Evolutionary conservation across 2,113 vertebrate species (phyloP), one percentile per base, ranked within the genome.

Genomic region (Ptilonorhynchus violaceus): DNA sequence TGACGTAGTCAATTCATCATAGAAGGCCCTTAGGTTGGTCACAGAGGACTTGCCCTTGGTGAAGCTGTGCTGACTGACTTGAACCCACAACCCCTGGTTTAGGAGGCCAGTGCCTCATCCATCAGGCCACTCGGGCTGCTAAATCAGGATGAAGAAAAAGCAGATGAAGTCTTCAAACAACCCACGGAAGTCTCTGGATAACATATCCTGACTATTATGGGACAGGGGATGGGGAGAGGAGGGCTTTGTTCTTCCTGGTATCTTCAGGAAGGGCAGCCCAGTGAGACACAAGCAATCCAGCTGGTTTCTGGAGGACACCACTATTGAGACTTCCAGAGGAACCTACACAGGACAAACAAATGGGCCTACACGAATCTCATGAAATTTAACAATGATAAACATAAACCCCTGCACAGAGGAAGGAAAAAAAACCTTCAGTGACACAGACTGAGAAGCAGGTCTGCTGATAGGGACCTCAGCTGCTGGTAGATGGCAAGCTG

Each of bases 71-170:
- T 68, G 25, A 59, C 35, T 44, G 53, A 35, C 37, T 60, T 1
- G 84, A 98, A 98, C 97, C 97, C 96, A 97, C 97, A 98, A 98
- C 97, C 97, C 96, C 97, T 97, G 95, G 94, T 96, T 98, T 97
- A 98, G 97, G 97, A 98, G 97, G 96, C 96, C 95, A 97, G 87
- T 98, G 92, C 92, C 93, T 97, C 97, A 97, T 95, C 95, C 97
- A 88, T 96, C 95, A 97, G 93, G 96, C 95, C 87, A 87, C 87
- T 79, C 86, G 93, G 97, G 97, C 19, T 0, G 0, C 46, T 60
- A 25, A 58, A 72, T 37, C 19, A 79, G 25, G 22, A 83, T 35
- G 4, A 64, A 85, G 69, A 66, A 60, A 66, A 74, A 16, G 23
- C 7, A 77, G 15, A 58, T 41, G 0, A 56, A 33, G 35, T n/a